Conservation (phyloP, 2,797 vertebrate species). For the Cryptoprocta ferox region DNA sequence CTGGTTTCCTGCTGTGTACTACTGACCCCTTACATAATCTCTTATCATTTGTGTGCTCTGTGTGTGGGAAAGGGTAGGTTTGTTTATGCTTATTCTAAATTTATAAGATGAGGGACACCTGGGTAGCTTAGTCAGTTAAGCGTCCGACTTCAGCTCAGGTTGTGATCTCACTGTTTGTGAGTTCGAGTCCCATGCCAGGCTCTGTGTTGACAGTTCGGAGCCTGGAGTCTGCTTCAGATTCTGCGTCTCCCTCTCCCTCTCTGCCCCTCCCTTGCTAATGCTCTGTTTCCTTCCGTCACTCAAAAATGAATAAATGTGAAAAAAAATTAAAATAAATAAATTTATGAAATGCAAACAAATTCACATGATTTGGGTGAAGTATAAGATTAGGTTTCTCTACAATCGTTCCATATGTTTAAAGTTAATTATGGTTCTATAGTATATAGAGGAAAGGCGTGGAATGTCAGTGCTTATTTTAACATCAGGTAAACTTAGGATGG, state of each 20-base stretch:
- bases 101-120: not conserved
- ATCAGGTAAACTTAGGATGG: not conserved
- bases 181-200: fast-evolving
- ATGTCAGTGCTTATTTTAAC: not conserved
- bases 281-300: not conserved
- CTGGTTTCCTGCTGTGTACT: not conserved
- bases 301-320: not conserved
- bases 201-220: not conserved
- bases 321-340: not conserved
- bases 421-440: not conserved
- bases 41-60: not conserved
- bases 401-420: not conserved
- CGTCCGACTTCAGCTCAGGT: not conserved
- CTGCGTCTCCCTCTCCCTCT: not conserved
- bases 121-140: too few species aligned
- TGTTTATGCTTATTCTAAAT: not conserved
- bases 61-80: not conserved
- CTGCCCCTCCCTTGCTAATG: not conserved
- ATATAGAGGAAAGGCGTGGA: not conserved
- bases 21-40: not conserved
- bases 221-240: not conserved
- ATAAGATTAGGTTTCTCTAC: not conserved
- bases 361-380: not conserved
- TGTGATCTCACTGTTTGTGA: not conserved
- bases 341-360: not conserved